Percentiles rank a stretch among this genome's conserved stretches.
phyloP scores from a whole-genome alignment of 2,888 invertebrate genomes.

The Acheta domesticus region DNA sequence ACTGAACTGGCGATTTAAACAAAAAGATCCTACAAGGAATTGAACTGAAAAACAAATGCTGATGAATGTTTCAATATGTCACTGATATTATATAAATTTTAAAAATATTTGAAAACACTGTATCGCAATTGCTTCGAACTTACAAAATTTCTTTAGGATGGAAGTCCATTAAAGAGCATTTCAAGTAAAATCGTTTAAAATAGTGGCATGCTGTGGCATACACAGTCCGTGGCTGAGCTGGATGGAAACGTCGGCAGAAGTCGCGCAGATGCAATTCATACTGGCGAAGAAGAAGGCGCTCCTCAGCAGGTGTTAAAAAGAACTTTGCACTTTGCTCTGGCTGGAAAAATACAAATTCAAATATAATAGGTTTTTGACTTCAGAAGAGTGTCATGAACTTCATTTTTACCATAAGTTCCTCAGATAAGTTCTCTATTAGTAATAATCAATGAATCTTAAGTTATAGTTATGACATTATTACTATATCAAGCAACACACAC shows the following conservation, averaged over 20 bases:
- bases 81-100: too few species aligned
- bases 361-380: not conserved
- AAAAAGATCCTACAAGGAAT: too few species aligned
- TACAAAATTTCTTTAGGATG: constrained; percentile 95
- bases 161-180: constrained; percentile 96
- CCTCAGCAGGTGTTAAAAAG: constrained; percentile 82
- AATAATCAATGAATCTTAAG: too few species aligned
- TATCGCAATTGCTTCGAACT: constrained; percentile 86
- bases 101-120: not conserved
- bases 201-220: constrained; percentile 92
- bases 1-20: too few species aligned
- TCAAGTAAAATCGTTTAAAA: constrained; percentile 92
- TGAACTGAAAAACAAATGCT: too few species aligned
- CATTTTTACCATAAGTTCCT: too few species aligned
- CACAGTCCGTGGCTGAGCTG: constrained; percentile 90
- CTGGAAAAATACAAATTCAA: not conserved
- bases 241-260: constrained; percentile 87
- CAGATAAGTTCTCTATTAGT: too few species aligned
- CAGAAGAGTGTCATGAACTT: too few species aligned
- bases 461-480: too few species aligned
- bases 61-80: too few species aligned
- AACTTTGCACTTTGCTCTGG: not conserved
- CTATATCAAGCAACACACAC: too few species aligned
- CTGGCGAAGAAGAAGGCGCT: constrained; percentile 72
- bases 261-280: constrained; percentile 84